Conservation (phyloP, 2,888 invertebrate genomes). For the Pachymerium ferrugineum region DNA sequence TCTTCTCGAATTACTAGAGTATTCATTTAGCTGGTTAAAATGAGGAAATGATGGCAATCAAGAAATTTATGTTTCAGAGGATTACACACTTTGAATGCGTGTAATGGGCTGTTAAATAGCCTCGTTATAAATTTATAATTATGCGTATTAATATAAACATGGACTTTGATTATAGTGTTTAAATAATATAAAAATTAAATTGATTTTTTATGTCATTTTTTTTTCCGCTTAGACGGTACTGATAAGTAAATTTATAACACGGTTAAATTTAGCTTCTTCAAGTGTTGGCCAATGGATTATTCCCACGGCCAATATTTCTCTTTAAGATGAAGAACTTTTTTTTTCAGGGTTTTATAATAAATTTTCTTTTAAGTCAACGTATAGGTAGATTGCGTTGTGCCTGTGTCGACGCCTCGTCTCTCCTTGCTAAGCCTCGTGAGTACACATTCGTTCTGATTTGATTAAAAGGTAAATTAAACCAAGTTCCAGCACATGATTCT, state of each 20-base stretch:
- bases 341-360: constrained; percentile 12
- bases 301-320: not conserved
- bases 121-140: constrained; percentile 25
- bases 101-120: constrained; percentile 21
- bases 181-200: not conserved
- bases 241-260: not conserved
- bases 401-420: constrained; percentile 10
- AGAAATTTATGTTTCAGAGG: constrained; percentile 19
- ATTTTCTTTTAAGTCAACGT: constrained; percentile 3
- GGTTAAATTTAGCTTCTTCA: constrained; percentile 7
- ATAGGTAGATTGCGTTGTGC: constrained; percentile 5
- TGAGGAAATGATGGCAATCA: constrained; percentile 25
- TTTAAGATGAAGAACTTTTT: not conserved
- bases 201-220: not conserved
- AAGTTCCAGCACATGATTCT: constrained; percentile 20
- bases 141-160: constrained; percentile 22
- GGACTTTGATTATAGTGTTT: constrained; percentile 6
- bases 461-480: constrained; percentile 27
- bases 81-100: constrained; percentile 9
- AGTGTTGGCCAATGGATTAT: not conserved
- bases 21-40: constrained; percentile 17
- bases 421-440: constrained; percentile 23
- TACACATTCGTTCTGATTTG: constrained; percentile 27
- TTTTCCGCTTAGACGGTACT: not conserved
- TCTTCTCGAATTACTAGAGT: not conserved